Evolutionary conservation across 2,888 invertebrate genomes (phyloP).

Genomic region (Drosophila macrospina): DNA sequence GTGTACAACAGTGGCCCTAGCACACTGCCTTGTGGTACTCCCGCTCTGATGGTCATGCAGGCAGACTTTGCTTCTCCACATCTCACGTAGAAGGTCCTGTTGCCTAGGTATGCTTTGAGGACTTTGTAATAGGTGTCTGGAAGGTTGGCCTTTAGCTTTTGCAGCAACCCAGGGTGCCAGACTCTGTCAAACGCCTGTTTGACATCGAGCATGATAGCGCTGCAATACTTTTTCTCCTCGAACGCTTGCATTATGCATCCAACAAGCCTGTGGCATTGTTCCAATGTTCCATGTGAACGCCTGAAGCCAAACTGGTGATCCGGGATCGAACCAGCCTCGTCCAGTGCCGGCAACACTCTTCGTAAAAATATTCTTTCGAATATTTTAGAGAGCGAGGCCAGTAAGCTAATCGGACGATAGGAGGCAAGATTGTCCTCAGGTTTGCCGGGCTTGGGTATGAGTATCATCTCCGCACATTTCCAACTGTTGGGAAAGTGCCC

Average conservation of each 20-base stretch:
- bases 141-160: not conserved
- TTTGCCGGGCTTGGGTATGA: not conserved
- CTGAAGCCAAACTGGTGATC: not conserved
- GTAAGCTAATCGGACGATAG: not conserved
- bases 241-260: not conserved
- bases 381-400: slow-evolving; percentile 2
- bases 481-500: slow-evolving; percentile 2
- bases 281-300: not conserved
- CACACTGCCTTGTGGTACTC: not conserved
- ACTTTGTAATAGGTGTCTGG: not conserved
- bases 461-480: slow-evolving; percentile 2
- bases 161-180: not conserved
- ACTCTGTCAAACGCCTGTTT: not conserved
- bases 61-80: not conserved
- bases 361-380: not conserved
- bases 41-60: not conserved
- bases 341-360: not conserved
- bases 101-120: not conserved
- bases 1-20: not conserved
- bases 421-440: not conserved
- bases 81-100: not conserved
- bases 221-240: not conserved
- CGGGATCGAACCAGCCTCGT: not conserved
- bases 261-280: too few relatives aligned
- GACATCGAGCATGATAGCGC: not conserved